Conservation (phyloP, 2,113 vertebrate species). For the Phalacrocorax aristotelis region DNA sequence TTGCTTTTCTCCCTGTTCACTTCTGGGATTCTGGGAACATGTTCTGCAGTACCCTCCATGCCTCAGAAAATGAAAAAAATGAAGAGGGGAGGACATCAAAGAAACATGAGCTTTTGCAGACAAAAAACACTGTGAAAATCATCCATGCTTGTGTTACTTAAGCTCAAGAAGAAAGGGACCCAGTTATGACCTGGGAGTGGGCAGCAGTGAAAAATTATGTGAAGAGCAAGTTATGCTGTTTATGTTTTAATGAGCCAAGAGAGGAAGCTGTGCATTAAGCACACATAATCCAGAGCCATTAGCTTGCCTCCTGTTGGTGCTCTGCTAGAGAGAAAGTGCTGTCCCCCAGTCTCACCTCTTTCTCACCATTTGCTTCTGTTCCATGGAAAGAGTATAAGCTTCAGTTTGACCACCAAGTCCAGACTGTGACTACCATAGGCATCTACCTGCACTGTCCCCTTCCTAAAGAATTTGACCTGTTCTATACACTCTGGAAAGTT, state of each 20-base stretch:
- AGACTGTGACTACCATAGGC: neutral
- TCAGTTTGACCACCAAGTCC: neutral
- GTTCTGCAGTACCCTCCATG: neutral
- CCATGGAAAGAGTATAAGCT: neutral
- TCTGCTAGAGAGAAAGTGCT: neutral
- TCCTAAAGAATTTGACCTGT: neutral
- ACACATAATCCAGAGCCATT: neutral
- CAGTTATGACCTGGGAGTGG: neutral
- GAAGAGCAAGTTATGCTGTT: neutral
- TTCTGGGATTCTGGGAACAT: neutral
- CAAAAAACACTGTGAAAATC: neutral
- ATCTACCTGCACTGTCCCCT: neutral
- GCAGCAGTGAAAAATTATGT: neutral
- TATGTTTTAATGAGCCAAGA: neutral
- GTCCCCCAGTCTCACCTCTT: neutral
- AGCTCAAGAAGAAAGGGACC: neutral
- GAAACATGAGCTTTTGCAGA: neutral
- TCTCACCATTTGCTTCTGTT: neutral
- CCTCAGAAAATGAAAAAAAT: neutral
- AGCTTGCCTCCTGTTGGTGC: neutral
- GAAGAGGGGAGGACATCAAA: neutral
- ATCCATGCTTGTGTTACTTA: neutral
- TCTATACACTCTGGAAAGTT: neutral
- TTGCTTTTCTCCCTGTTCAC: neutral
- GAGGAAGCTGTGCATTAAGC: neutral